Percentiles rank a stretch among this genome's conserved stretches.
These are phyloP conservation scores for Mungos mungo DNA, from an alignment of 2,113 vertebrate species.

Conservation along the genomic window DNA sequence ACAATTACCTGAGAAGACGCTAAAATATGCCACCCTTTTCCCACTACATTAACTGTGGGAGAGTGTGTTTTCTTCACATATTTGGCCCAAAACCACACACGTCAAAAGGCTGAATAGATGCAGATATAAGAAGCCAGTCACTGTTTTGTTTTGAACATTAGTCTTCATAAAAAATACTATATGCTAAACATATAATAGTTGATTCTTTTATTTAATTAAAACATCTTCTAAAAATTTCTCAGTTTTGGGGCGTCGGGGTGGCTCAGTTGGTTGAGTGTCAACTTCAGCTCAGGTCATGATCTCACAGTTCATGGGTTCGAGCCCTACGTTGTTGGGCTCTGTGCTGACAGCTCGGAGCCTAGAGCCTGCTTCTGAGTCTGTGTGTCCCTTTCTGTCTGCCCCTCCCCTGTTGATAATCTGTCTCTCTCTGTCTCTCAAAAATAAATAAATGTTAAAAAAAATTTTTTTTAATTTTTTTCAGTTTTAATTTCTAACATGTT, in stretches of 20 bases:
- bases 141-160: neutral
- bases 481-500: neutral
- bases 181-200: neutral
- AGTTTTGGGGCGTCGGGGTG: neutral
- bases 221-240: neutral
- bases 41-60: neutral
- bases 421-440: too few species aligned
- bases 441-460: too few species aligned
- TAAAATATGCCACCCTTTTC: neutral
- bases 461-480: neutral
- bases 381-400: too few species aligned
- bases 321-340: too few species aligned
- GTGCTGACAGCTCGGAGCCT: too few species aligned
- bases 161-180: neutral
- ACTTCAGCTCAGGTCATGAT: too few species aligned
- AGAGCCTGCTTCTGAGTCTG: too few species aligned
- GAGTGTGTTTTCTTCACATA: neutral
- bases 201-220: neutral
- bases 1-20: neutral
- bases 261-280: too few species aligned
- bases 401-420: too few species aligned
- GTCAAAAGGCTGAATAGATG: neutral
- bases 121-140: neutral
- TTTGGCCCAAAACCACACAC: neutral
- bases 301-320: too few species aligned